Evolutionary conservation across 1,140 invertebrate species (phyloP).

Genomic region (Harlomillsia oculata): DNA sequence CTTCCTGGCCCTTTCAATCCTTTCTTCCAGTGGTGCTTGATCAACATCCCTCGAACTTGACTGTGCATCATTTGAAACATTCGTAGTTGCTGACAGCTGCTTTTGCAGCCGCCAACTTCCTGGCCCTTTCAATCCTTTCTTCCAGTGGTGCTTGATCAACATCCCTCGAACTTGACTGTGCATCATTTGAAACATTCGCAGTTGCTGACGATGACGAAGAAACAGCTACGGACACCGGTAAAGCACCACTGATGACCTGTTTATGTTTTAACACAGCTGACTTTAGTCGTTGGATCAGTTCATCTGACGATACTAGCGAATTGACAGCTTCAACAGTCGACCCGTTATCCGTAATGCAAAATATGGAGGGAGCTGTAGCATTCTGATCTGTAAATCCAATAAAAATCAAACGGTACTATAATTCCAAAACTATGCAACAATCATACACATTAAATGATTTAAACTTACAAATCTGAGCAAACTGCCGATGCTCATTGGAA

Average conservation of each 20-base stretch:
- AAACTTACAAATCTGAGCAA: conserved; percentile 68
- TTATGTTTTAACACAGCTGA: conserved; percentile 16
- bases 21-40: conserved; percentile 41
- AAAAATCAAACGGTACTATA: neutral
- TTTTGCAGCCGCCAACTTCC: conserved; percentile 51
- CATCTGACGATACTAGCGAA: neutral
- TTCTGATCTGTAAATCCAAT: conserved; percentile 24
- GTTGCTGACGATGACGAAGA: conserved; percentile 18
- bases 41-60: no score
- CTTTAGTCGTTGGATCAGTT: conserved; percentile 17
- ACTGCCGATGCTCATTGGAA: conserved; percentile 62
- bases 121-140: conserved; percentile 43
- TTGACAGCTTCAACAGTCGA: conserved; percentile 23
- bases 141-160: conserved; percentile 36
- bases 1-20: conserved; percentile 43
- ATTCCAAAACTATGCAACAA: neutral
- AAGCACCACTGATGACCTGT: conserved; percentile 2
- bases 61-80: conserved; percentile 24
- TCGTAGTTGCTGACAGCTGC: conserved; percentile 37
- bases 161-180: no score
- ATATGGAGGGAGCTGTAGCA: conserved; percentile 23
- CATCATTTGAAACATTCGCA: conserved; percentile 12
- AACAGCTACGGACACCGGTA: neutral
- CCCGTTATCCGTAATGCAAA: conserved; percentile 24
- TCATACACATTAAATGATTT: neutral